Conservation (phyloP, 2,797 vertebrate species). For the Carcharodon carcharias region DNA sequence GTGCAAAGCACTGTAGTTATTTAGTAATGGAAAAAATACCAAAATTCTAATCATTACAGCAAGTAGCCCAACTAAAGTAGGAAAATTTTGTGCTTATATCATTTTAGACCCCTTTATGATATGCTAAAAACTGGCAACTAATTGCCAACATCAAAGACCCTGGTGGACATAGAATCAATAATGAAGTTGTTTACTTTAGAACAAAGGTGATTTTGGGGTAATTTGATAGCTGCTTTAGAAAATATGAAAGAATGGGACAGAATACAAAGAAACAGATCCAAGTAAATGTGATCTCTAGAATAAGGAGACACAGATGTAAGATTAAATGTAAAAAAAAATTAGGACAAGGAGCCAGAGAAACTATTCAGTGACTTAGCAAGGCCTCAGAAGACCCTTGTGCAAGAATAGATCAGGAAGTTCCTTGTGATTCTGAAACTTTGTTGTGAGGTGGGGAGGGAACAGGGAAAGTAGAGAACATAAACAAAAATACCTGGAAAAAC, state of each 20-base stretch:
- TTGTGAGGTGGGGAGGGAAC: too few relatives aligned
- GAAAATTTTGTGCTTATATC: not conserved
- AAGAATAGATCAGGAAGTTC: not conserved
- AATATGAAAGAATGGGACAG: not conserved
- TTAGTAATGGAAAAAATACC: not conserved
- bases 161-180: not conserved
- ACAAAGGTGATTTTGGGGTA: not conserved
- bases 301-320: not conserved
- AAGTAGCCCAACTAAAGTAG: not conserved
- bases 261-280: not conserved
- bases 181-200: not conserved
- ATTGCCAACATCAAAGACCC: not conserved
- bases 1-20: not conserved
- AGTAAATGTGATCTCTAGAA: not conserved
- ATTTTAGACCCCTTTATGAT: not conserved
- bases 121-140: not conserved
- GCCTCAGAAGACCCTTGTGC: not conserved
- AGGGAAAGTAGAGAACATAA: not conserved
- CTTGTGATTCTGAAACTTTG: not conserved
- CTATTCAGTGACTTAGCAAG: not conserved
- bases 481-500: too few relatives aligned
- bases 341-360: not conserved
- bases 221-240: not conserved
- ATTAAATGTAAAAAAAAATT: not conserved
- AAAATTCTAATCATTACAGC: not conserved